Evolutionary conservation across 2,113 vertebrate species (phyloP), one percentile per base, ranked within the genome.

Genomic region (Pitta sordida): DNA sequence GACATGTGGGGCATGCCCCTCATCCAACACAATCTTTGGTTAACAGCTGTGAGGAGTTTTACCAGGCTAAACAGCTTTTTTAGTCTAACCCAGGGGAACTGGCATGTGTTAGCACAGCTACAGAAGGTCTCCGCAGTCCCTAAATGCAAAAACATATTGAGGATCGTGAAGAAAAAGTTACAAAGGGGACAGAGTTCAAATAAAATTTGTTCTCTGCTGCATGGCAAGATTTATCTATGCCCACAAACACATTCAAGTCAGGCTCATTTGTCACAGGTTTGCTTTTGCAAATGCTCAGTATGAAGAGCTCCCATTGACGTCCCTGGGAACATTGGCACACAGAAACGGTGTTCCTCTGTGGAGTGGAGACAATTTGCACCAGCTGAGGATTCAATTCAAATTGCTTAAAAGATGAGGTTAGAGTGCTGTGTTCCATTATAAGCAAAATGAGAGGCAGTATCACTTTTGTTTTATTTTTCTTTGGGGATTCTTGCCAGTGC

Each of bases 81-180:
- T 94, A 83, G 60, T 67, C 43, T 80, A 95, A 94, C 89, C 87
- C 94, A 85, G 56, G 79, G 84, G 89, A 91, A 91, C 75, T 86
- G 68, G 79, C 94, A 91, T 91, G 96, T 92, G 75, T 91, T 95
- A 96, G 93, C 84, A 74, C 52, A 92, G 93, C 78, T 95, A 96
- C 95, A 95, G 91, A 96, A 96, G 91, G 84, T 89, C 84, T 94
- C 86, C 67, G 14, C 84, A 77, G 89, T 94, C 93, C 82, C 95
- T 95, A 94, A 96, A 96, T 91, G 89, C 84, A 94, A 96, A 96
- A 96, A 96, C 96, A 96, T 96, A 96, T 96, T 96, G 96, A 96
- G 75, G 78, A 90, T 41, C 74, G 93, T 52, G 85, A 94, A 91
- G 93, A 90, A 94, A 82, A 94, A 94, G 88, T 96, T 96, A 91